A percentile compares a stretch with the other conserved stretches of the same genome.
Evolutionary conservation across 2,113 vertebrate species (phyloP).

Genomic region (Trinectes maculatus): DNA sequence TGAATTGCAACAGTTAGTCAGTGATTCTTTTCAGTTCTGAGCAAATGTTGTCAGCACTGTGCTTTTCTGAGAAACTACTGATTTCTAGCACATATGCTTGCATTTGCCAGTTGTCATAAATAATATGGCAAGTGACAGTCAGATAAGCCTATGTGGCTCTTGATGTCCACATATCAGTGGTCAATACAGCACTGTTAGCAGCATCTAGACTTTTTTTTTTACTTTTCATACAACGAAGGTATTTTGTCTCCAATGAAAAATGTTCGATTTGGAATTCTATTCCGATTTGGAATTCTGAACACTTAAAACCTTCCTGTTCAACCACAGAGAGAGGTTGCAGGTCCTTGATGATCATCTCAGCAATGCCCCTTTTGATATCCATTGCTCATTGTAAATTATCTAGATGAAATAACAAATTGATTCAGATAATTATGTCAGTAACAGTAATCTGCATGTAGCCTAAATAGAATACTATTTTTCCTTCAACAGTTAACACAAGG

Average conservation of each 20-base stretch:
- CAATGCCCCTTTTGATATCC: not conserved
- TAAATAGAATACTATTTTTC: too few species aligned
- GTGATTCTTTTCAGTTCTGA: not conserved
- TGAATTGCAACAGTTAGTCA: not conserved
- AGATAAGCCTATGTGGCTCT: not conserved
- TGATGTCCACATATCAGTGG: not conserved
- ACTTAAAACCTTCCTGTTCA: not conserved
- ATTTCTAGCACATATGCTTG: not conserved
- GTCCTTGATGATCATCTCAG: not conserved
- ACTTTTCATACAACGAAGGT: not conserved
- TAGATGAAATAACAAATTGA: too few species aligned
- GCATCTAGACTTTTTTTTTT: not conserved
- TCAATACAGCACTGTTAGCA: not conserved
- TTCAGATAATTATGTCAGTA: too few species aligned
- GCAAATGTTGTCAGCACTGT: too few species aligned
- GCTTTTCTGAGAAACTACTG: not conserved
- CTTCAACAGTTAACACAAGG: too few species aligned
- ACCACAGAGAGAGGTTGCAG: not conserved
- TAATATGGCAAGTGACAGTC: not conserved
- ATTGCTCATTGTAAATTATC: not conserved
- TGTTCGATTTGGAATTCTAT: not conserved
- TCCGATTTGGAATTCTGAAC: not conserved
- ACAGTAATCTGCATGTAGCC: too few species aligned
- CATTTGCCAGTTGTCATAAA: slow-evolving; percentile 1
- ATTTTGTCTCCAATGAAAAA: not conserved